Evolutionary conservation across 2,888 invertebrate genomes (phyloP).

Genomic region (Orchestes rusci): DNA sequence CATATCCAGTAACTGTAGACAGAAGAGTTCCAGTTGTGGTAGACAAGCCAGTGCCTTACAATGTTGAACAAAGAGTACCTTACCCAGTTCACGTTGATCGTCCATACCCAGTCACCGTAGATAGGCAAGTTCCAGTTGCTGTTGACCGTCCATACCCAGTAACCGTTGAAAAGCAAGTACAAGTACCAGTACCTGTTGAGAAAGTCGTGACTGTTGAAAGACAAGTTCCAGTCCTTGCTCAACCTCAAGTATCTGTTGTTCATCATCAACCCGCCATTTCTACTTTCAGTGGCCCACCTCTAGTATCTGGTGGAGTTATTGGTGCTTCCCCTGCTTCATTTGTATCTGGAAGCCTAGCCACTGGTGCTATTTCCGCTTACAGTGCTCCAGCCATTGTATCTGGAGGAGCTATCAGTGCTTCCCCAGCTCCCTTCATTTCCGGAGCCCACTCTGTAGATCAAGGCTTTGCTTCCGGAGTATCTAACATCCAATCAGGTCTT

Average conservation of each 20-base stretch:
- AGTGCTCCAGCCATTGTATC: no score
- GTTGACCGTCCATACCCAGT: slow-evolving; percentile 19
- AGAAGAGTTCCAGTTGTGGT: slow-evolving; percentile 14
- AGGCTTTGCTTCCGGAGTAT: not conserved
- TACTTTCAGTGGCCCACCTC: no score
- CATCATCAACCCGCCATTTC: no score
- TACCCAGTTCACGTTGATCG: slow-evolving; percentile 21
- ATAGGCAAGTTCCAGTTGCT: slow-evolving; percentile 15
- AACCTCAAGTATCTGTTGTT: no score
- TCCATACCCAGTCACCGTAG: slow-evolving; percentile 19
- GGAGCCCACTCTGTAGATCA: not conserved
- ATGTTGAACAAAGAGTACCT: slow-evolving; percentile 20
- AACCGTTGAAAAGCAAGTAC: slow-evolving; percentile 16
- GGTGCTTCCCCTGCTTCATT: no score
- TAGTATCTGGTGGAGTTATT: slow-evolving; percentile 1
- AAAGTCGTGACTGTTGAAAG: slow-evolving; percentile 16
- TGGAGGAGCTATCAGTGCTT: not conserved
- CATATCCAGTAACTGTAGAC: slow-evolving; percentile 20
- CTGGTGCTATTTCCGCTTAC: no score
- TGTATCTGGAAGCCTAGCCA: no score
- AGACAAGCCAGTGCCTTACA: slow-evolving; percentile 18
- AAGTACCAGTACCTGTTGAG: slow-evolving; percentile 15
- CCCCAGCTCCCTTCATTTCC: not conserved
- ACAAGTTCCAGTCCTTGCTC: slow-evolving; percentile 19
- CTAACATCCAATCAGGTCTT: not conserved